Evolutionary conservation across 2,113 vertebrate species (phyloP).

Genomic region (Saguinus midas): DNA sequence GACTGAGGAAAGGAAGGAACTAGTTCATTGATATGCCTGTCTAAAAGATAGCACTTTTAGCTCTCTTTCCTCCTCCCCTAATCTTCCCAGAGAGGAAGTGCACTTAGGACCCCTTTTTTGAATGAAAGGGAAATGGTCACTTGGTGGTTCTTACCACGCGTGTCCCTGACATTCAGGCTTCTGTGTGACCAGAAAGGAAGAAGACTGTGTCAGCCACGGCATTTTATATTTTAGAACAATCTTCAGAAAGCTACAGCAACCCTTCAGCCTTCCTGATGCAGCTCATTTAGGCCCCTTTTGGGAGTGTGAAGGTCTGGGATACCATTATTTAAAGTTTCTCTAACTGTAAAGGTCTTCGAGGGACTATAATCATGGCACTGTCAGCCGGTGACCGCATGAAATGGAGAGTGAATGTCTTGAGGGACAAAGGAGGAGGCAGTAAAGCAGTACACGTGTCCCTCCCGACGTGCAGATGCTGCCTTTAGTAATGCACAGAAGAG

Average conservation of each 20-base stretch:
- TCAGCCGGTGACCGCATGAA: neutral
- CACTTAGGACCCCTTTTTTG: neutral
- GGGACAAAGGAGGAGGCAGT: neutral
- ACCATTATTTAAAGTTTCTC: neutral
- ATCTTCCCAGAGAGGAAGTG: neutral
- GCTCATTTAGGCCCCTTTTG: neutral
- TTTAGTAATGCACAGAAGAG: neutral
- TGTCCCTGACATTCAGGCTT: neutral
- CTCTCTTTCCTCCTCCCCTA: neutral
- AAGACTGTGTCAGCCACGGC: neutral
- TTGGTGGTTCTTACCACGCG: neutral
- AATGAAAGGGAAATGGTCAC: neutral
- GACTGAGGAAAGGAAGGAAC: neutral
- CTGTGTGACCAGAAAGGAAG: neutral
- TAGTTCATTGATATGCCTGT: neutral
- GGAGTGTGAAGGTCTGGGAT: neutral
- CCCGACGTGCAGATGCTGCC: neutral
- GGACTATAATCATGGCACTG: neutral
- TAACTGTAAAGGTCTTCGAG: neutral
- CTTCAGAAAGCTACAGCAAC: neutral
- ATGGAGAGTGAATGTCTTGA: neutral
- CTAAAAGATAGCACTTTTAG: neutral
- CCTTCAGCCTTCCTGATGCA: neutral
- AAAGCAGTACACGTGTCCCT: neutral
- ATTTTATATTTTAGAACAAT: neutral